phyloP scores from a whole-genome alignment of 2,113 vertebrate species.

The Pycnonotus jocosus region DNA sequence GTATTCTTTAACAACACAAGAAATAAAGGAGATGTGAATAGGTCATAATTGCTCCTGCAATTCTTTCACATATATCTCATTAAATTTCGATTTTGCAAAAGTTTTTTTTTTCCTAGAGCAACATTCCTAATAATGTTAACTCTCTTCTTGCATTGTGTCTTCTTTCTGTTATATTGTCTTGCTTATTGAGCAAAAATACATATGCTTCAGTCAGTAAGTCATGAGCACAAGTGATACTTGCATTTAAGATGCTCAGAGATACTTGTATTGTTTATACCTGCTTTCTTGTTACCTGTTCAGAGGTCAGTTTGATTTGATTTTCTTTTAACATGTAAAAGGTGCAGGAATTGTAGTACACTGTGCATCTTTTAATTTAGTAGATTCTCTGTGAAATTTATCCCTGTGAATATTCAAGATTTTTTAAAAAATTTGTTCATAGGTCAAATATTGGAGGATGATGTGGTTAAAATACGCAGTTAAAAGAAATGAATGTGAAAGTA shows the following conservation, averaged over 20 bases:
- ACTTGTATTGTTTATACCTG: background rate
- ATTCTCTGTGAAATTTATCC: background rate
- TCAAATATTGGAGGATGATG: background rate
- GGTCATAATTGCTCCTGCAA: background rate
- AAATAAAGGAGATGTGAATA: background rate
- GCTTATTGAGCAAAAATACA: background rate
- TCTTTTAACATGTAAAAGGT: background rate
- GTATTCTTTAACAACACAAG: background rate
- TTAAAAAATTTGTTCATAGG: background rate
- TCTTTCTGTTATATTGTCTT: background rate
- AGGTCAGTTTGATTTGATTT: background rate
- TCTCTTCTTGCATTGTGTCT: background rate
- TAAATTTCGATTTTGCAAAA: background rate
- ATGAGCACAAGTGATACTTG: background rate
- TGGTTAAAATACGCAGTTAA: background rate
- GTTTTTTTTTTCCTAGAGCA: background rate
- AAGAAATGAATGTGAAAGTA: background rate
- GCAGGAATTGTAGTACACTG: background rate
- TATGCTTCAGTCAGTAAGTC: background rate
- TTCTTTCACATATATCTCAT: background rate
- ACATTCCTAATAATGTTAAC: background rate
- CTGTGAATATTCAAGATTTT: background rate
- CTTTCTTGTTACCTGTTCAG: background rate
- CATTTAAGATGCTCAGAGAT: background rate
- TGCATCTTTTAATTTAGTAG: background rate